Percentiles rank a stretch among this genome's conserved stretches.
Conservation (phyloP, 2,797 vertebrate species). For the Danio tinwini region DNA sequence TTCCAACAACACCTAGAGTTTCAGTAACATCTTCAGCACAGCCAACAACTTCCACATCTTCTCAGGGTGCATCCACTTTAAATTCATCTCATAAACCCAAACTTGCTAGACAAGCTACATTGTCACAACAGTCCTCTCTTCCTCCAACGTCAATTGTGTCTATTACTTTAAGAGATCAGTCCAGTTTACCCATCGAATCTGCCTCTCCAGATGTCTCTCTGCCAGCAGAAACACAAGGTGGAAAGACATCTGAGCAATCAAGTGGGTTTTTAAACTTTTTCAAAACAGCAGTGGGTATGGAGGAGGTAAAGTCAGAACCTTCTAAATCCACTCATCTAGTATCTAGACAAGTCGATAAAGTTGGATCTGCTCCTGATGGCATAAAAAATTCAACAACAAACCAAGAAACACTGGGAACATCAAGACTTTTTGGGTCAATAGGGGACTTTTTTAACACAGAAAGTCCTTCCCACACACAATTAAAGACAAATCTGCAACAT, state of each 20-base stretch:
- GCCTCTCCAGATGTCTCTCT: constrained; percentile 58
- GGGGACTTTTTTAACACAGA: constrained; percentile 85
- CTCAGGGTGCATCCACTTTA: constrained; percentile 45
- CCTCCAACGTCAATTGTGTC: constrained; percentile 50
- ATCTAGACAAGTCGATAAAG: constrained; percentile 63
- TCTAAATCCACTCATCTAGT: constrained; percentile 57
- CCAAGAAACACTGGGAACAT: constrained; percentile 78
- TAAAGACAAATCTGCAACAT: constrained; percentile 60
- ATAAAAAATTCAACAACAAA: constrained; percentile 65
- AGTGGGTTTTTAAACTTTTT: constrained; percentile 86
- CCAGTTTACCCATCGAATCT: constrained; percentile 72
- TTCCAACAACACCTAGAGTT: constrained; percentile 61
- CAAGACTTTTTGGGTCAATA: constrained; percentile 86
- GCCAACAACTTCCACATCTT: constrained; percentile 58
- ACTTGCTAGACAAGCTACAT: constrained; percentile 74
- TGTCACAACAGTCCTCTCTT: constrained; percentile 68
- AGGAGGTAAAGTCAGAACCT: constrained; percentile 71
- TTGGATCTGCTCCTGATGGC: constrained; percentile 57
- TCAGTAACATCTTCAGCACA: constrained; percentile 69
- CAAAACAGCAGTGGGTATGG: constrained; percentile 82
- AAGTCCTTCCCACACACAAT: constrained; percentile 67
- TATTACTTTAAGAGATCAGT: constrained; percentile 71
- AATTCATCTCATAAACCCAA: constrained; percentile 70
- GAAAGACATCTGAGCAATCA: constrained; percentile 72
- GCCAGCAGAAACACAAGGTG: constrained; percentile 62